phyloP scores from a whole-genome alignment of 2,888 invertebrate genomes.

The Athalia circularis region DNA sequence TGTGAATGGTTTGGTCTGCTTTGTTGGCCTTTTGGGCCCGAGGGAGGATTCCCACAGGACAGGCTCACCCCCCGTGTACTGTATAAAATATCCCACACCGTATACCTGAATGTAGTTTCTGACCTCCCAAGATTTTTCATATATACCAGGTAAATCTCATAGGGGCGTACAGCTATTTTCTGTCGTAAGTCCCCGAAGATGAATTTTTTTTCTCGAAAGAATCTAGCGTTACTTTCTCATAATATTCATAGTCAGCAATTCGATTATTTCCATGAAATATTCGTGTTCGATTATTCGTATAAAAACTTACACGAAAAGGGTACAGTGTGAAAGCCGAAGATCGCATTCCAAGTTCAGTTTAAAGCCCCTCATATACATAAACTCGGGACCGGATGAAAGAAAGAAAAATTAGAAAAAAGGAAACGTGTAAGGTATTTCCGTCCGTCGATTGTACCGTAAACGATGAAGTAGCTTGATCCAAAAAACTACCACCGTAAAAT shows the following conservation, averaged over 20 bases:
- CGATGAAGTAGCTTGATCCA: neutral
- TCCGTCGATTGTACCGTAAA: neutral
- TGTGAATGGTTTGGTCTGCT: slow-evolving; percentile 58
- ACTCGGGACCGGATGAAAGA: neutral
- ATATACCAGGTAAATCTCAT: slow-evolving; percentile 26
- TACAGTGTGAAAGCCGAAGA: too few species aligned
- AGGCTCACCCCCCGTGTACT: slow-evolving; percentile 60
- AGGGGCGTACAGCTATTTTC: neutral
- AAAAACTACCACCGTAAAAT: neutral
- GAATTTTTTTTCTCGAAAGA: neutral
- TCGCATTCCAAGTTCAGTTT: too few species aligned
- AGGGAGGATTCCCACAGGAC: slow-evolving; percentile 61
- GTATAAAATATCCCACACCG: slow-evolving; percentile 52
- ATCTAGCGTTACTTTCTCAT: neutral
- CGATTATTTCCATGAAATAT: too few species aligned
- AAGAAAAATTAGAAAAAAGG: neutral
- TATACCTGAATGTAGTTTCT: slow-evolving; percentile 51
- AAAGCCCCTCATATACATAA: too few species aligned
- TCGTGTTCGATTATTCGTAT: too few species aligned
- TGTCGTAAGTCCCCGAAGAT: neutral
- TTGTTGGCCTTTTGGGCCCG: slow-evolving; percentile 61
- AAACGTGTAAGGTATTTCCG: neutral
- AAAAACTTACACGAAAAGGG: too few species aligned
- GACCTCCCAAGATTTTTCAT: slow-evolving; percentile 33
- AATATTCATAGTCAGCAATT: neutral